Base-by-base conservation (phyloP, 2,113 vertebrate genomes). In the Saimiri boliviensis region DNA sequence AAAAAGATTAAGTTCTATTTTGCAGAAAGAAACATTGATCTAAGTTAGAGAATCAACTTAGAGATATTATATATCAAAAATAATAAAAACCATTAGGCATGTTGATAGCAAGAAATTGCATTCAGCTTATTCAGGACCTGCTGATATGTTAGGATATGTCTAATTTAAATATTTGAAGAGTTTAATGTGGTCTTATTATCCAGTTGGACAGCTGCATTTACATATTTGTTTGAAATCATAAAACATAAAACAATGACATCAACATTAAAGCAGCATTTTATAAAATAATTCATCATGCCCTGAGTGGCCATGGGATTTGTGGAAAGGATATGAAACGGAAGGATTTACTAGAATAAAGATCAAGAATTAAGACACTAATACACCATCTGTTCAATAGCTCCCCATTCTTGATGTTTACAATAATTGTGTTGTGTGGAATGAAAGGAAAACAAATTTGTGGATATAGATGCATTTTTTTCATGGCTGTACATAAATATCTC, bases 361-460 rank as follows among this genome's bases (percentile, higher is more conserved):
- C 91, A 97, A 97, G 97, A 98, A 98, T 98, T 98, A 98, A 98
- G 98, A 97, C 98, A 95, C 74, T 97, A 98, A 98, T 98, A 98
- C 98, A 98, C 95, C 99, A 99, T 99, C 99, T 99, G 99, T 98
- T 99, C 98, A 89, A 89, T 87, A 97, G 98, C 97, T 98, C 97
- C 96, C 94, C 97, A 97, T 97, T 98, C 73, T 98, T 98, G 96
- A 98, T 98, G 96, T 97, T 97, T 97, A 96, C 88, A 98, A 97
- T 96, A 92, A 95, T 86, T 97, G 76, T 87, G 82, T 94, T 8
- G 1, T 97, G 82, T 97, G 92, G 89, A 91, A 96, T 95, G 77
- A 97, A 98, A 96, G 76, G 32, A 93, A 98, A 98, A 60, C 17
- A 87, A 94, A 86, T 96, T 95, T 97, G 94, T 90, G 73, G 84